Percentiles rank a stretch among this genome's conserved stretches.
These are phyloP conservation scores for Ovis aries DNA, from an alignment of 2,113 vertebrate species.

Conservation along the genomic window ARS-UI_Ramb_v3.0 NC_056058.1:4840001-4840500, in stretches of 20 bases:
- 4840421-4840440: background rate
- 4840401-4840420: background rate
- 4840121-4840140: background rate
- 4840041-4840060: conserved; percentile 5
- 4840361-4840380: background rate
- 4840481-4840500: background rate
- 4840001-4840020: background rate
- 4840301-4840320: background rate
- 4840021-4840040: background rate
- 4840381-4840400: background rate
- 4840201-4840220: conserved; percentile 90
- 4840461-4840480: background rate
- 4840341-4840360: background rate
- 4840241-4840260: conserved; percentile 44
- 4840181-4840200: conserved; percentile 78
- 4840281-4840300: background rate
- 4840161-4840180: background rate
- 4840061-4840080: background rate
- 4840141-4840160: background rate
- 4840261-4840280: background rate
- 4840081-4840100: background rate
- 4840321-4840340: background rate
- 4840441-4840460: background rate
- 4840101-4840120: background rate
- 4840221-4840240: conserved; percentile 91